phyloP scores from a whole-genome alignment of 2,113 vertebrate genomes.

The Aegithalos caudatus region DNA sequence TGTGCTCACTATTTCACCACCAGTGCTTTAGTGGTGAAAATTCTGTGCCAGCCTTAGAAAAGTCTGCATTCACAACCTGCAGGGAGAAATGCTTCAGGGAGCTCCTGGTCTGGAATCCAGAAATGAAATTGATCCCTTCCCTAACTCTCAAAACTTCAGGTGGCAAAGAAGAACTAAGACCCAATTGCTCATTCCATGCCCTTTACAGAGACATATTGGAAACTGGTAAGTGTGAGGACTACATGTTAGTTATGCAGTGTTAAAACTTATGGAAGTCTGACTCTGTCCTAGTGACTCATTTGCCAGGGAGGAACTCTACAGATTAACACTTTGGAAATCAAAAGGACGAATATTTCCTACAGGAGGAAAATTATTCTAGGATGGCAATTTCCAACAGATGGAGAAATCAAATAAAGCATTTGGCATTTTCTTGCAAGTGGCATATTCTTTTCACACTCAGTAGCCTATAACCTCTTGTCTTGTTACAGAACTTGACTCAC shows the following conservation, averaged over 20 bases:
- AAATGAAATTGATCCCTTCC: background rate
- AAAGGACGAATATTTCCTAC: background rate
- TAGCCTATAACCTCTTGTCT: background rate
- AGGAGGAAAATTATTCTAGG: background rate
- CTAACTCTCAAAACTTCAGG: background rate
- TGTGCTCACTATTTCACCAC: background rate
- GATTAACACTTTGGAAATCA: background rate
- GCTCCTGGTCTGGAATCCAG: background rate
- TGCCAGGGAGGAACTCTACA: background rate
- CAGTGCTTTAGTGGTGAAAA: background rate
- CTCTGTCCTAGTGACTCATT: slow-evolving; percentile 1
- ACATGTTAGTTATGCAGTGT: background rate
- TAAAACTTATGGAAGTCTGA: background rate
- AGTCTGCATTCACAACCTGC: accelerated
- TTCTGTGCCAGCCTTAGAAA: background rate
- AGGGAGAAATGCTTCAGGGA: background rate
- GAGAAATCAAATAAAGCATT: slow-evolving; percentile 16
- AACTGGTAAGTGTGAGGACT: background rate
- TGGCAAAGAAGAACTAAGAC: background rate
- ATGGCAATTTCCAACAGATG: slow-evolving; percentile 6
- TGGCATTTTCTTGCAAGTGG: background rate
- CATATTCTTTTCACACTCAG: background rate
- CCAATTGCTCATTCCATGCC: background rate
- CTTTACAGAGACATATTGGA: background rate
- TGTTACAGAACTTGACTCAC: background rate